phyloP scores from a whole-genome alignment of 2,113 vertebrate species.

The Rhagologus leucostigma region DNA sequence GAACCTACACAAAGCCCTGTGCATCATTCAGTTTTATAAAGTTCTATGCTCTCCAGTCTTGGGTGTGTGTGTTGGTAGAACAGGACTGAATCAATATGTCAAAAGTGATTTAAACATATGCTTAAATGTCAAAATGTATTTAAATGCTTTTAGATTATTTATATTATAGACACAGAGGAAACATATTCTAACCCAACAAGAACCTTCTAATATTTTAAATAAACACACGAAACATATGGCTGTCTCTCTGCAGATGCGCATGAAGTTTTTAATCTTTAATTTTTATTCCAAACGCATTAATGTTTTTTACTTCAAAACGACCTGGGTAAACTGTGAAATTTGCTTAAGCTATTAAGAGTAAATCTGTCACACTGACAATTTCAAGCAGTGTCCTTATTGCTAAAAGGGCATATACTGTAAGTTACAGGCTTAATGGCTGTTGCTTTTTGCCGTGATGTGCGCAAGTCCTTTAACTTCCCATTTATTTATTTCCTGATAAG shows the following conservation, averaged over 20 bases:
- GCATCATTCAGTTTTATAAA: neutral
- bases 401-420: constrained; percentile 44
- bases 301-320: constrained; percentile 61
- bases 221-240: constrained; percentile 27
- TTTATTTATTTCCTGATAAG: constrained; percentile 56
- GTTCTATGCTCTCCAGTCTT: neutral
- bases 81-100: neutral
- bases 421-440: constrained; percentile 56
- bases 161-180: neutral
- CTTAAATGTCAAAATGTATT: constrained; percentile 32
- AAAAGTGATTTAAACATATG: constrained; percentile 4
- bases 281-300: constrained; percentile 60
- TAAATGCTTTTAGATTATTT: constrained; percentile 33
- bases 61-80: neutral
- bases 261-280: constrained; percentile 58
- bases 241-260: constrained; percentile 30
- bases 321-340: constrained; percentile 63
- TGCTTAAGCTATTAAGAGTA: constrained; percentile 61
- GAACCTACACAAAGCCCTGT: neutral
- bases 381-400: constrained; percentile 47
- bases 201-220: constrained; percentile 33
- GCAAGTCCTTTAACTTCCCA: constrained; percentile 52
- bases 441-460: constrained; percentile 39
- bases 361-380: constrained; percentile 60
- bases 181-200: neutral